These are phyloP conservation scores for Paramormyrops kingsleyae DNA, from an alignment of 2,113 vertebrate species.

Conservation along the genomic window DNA sequence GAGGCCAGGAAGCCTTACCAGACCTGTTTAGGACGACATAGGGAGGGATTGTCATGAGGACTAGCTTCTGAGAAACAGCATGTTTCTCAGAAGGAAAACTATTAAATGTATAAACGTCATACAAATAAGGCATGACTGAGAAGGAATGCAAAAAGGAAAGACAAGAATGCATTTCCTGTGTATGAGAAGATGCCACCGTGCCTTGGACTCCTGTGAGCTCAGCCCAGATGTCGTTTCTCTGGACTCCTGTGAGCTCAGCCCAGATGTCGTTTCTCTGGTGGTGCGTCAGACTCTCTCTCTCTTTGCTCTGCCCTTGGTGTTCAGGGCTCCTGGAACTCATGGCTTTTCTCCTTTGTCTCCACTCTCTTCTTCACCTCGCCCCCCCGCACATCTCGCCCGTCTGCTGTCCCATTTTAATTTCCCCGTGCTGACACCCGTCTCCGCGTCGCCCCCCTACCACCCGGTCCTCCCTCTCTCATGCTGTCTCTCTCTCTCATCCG, in stretches of 20 bases:
- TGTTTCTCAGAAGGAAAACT: neutral
- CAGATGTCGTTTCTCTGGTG: neutral
- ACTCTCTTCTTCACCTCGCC: constrained; percentile 48
- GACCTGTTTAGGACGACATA: neutral
- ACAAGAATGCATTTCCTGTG: neutral
- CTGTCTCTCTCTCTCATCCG: constrained; percentile 33
- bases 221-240: neutral
- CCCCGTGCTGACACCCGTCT: constrained; percentile 1
- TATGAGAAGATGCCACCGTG: neutral
- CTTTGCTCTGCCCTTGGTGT: constrained; percentile 35
- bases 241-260: neutral
- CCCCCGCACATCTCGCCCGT: constrained; percentile 29
- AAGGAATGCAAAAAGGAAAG: neutral
- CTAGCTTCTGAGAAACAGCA: neutral
- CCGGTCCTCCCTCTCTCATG: constrained; percentile 15
- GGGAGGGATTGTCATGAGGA: neutral
- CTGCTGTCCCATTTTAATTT: constrained; percentile 25
- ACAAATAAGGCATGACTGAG: neutral
- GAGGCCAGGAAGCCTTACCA: neutral
- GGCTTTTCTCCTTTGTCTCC: constrained; percentile 54
- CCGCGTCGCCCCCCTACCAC: neutral
- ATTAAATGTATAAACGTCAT: neutral
- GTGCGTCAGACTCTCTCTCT: neutral
- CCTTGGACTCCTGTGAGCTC: neutral
- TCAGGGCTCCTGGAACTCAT: constrained; percentile 43